Evolutionary conservation across 2,113 vertebrate genomes (phyloP).

Genomic region (Cochlearius cochlearius): DNA sequence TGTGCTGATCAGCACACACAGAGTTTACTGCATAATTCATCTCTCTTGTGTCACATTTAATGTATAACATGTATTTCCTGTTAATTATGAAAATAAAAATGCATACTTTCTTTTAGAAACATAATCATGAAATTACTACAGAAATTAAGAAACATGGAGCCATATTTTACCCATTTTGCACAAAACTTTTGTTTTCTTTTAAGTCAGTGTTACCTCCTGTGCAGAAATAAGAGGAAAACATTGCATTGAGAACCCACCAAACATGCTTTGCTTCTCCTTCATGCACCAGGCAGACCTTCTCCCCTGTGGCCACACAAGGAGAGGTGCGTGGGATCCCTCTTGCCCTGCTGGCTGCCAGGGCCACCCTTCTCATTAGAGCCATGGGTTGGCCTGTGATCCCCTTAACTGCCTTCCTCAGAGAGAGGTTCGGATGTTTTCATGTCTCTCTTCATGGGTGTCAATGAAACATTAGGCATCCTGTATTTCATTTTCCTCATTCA

Average conservation of each 20-base stretch:
- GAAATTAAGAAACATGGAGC: conserved; percentile 48
- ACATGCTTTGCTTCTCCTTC: neutral
- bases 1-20: conserved; percentile 66
- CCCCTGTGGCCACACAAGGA: neutral
- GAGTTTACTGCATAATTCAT: conserved; percentile 78
- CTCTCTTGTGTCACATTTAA: conserved; percentile 78
- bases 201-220: neutral
- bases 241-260: neutral
- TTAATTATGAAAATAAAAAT: conserved; percentile 78
- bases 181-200: neutral
- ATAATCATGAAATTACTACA: conserved; percentile 59
- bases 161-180: neutral
- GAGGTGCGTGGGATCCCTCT: neutral
- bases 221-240: neutral
- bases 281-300: neutral
- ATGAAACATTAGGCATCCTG: conserved; percentile 9
- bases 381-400: neutral
- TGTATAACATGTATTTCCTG: conserved; percentile 76
- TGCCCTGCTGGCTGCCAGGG: neutral
- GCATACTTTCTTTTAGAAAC: conserved; percentile 61
- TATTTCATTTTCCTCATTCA: conserved; percentile 31
- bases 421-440: neutral
- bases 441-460: neutral
- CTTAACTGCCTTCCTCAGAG: neutral
- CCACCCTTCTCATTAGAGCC: neutral